Evolutionary conservation across 2,113 vertebrate genomes (phyloP).

Genomic region (Cyanistes caeruleus): DNA sequence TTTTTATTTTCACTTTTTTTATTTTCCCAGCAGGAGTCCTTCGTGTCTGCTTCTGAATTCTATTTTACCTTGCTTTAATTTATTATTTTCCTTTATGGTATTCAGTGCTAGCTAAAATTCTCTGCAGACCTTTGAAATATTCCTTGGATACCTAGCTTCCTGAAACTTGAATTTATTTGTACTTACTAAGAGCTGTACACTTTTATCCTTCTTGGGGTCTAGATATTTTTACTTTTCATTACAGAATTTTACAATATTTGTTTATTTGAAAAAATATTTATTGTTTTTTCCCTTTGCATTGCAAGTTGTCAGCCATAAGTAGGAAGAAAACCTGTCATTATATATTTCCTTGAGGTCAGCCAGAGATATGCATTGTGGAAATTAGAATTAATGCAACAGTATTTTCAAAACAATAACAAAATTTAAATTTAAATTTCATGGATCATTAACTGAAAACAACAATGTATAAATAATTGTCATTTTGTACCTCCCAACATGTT

Average conservation of each 20-base stretch:
- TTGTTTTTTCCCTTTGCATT: background rate
- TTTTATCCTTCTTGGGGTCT: background rate
- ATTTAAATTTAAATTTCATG: background rate
- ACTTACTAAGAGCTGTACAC: background rate
- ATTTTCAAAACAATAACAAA: background rate
- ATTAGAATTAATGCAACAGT: background rate
- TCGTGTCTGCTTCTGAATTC: background rate
- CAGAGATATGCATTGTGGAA: background rate
- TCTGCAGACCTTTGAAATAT: background rate
- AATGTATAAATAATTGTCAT: background rate
- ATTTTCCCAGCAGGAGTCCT: background rate
- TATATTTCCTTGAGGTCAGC: background rate
- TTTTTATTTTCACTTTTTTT: background rate
- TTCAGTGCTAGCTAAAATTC: background rate
- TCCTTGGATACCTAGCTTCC: background rate
- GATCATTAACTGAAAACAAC: background rate
- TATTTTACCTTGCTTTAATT: background rate
- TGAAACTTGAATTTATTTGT: background rate
- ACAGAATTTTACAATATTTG: background rate
- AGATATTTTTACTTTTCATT: background rate
- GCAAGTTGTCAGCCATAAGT: background rate
- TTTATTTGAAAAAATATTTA: background rate
- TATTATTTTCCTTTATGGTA: background rate
- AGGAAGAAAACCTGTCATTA: background rate
- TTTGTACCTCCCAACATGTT: background rate